Base-by-base conservation (phyloP, 2,888 invertebrate genomes). In the Agonopterix arenella region DNA sequence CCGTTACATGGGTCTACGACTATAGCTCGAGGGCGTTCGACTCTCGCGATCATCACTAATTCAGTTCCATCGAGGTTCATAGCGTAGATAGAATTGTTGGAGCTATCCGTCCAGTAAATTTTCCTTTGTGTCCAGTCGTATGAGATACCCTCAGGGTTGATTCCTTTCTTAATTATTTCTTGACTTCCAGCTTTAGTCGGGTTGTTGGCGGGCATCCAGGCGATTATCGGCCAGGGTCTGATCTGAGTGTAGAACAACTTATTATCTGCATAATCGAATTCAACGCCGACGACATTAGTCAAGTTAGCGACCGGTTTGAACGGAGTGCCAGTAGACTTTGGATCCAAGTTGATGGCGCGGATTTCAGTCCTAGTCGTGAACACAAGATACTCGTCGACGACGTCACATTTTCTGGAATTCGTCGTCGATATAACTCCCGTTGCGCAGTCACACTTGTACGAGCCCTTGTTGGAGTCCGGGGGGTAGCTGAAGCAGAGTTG, bases 41-140 rank as follows among this genome's bases (percentile, higher is more conserved):
- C 98, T 64, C 96, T 90, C 0, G 97, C 95, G 51, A 99, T 97
- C 95, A 97, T 97, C 0, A 97, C 96, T 46, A 96, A 82, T 62
- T 96, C 94, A 0, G 93, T 90, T 1, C 97, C 96, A 68, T 97
- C 96, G 16, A 96, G 83, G 71, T 98, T 97, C 96, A 98, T 97
- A 0, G 98, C 96, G 68, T 97, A 98, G 50, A 98, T 97, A 9
- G 96, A 96, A 65, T 96, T 97, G 64, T 98, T 97, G 0, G 96
- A 95, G 36, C 97, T 97, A 69, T 99, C 99, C 0, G 98, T 97
- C 98, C 98, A 99, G 78, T 98, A 99, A 40, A 99, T 93, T 77
- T 98, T 98, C 73, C 96, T 96, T 62, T 97, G 97, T 0, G 98
- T 97, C 99, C 99, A 99, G 73, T 99, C 99, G 72, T 98, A 97